Evolutionary conservation across 23 tunicate genomes (phyloP).

Genomic region (Trididemnum clinides): DNA sequence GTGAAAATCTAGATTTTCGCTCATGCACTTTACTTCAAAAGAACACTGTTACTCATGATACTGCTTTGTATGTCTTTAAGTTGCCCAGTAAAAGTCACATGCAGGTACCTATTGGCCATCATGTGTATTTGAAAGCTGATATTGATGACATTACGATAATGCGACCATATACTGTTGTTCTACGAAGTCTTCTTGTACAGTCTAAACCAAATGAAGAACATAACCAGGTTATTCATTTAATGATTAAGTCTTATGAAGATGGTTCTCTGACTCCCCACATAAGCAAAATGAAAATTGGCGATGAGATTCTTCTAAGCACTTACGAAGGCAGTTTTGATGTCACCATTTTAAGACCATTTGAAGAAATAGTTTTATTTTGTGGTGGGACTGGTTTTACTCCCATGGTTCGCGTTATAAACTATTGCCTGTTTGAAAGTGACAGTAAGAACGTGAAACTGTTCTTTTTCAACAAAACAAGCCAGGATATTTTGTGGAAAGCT

Average conservation of each 20-base stretch:
- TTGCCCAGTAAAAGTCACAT: conserved; percentile 48
- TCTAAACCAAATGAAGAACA: neutral
- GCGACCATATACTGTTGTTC: conserved; percentile 73
- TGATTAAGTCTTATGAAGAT: conserved; percentile 60
- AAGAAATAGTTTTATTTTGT: conserved; percentile 43
- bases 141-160: conserved; percentile 50
- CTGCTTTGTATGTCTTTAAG: conserved; percentile 44
- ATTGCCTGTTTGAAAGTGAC: conserved; percentile 27
- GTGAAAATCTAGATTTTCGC: neutral
- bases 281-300: conserved; percentile 12
- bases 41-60: conserved; percentile 63
- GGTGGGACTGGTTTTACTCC: conserved; percentile 96
- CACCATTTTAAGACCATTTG: neutral
- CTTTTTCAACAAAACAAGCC: conserved; percentile 60
- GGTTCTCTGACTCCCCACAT: conserved; percentile 66
- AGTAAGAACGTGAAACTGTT: conserved; percentile 29
- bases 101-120: conserved; percentile 63
- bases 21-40: conserved; percentile 46
- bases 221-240: neutral
- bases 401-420: conserved; percentile 54
- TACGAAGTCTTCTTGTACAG: neutral
- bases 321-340: conserved; percentile 65
- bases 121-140: conserved; percentile 62
- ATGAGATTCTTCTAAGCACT: conserved; percentile 39
- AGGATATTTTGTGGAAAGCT: conserved; percentile 71